phyloP scores from a whole-genome alignment of 1,140 invertebrate genomes.

The Stegodyphus mimosarum region DNA sequence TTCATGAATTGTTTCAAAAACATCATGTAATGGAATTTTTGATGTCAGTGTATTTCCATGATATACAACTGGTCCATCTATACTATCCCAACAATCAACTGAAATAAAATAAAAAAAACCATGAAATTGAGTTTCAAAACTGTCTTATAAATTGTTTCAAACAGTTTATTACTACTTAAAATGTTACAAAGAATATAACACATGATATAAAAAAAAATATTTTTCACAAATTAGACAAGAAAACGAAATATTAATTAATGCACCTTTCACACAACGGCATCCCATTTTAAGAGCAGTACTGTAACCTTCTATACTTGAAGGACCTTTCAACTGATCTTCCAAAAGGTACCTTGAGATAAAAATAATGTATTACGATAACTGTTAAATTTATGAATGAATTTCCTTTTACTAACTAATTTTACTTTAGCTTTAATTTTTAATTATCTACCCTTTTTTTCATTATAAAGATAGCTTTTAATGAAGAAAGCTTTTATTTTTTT shows the following conservation, averaged over 20 bases:
- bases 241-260: neutral
- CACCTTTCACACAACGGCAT: conserved; percentile 71
- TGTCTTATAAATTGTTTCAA: neutral
- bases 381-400: neutral
- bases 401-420: too few species aligned
- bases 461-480: too few species aligned
- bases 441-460: too few species aligned
- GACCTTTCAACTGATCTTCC: conserved; percentile 74
- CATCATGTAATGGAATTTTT: conserved; percentile 72
- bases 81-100: conserved; percentile 75
- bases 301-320: conserved; percentile 73
- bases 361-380: neutral
- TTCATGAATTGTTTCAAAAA: conserved; percentile 72
- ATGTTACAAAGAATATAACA: neutral
- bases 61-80: conserved; percentile 69
- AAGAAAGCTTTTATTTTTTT: too few species aligned
- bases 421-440: too few species aligned
- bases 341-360: conserved; percentile 69
- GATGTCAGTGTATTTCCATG: conserved; percentile 74
- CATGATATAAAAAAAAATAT: neutral
- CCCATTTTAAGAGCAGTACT: conserved; percentile 70
- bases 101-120: neutral
- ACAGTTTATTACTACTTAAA: neutral
- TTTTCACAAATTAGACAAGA: neutral
- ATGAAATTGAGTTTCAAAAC: neutral